phyloP scores from a whole-genome alignment of 1,140 invertebrate genomes.

The Elysia chlorotica region DNA sequence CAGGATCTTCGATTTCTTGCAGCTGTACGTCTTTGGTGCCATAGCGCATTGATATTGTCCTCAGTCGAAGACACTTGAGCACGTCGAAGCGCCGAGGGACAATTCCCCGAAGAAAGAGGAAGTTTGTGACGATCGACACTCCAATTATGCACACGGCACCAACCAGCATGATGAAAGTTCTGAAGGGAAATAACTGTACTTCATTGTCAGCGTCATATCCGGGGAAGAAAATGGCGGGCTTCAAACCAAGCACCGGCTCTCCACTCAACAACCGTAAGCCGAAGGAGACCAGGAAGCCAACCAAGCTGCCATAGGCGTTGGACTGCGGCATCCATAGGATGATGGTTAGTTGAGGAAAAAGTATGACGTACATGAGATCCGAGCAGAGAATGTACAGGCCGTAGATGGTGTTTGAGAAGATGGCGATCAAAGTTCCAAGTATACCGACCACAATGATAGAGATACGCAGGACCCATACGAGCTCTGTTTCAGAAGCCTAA shows the following conservation, averaged over 20 bases:
- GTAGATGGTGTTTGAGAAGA: conserved; percentile 35
- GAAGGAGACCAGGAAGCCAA: conserved; percentile 80
- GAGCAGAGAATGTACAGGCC: conserved; percentile 41
- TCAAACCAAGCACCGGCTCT: conserved; percentile 80
- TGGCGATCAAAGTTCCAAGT: conserved; percentile 34
- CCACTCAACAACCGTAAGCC: conserved; percentile 83
- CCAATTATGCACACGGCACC: conserved; percentile 25
- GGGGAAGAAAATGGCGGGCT: conserved; percentile 82
- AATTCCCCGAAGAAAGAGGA: conserved; percentile 23
- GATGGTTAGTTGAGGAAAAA: conserved; percentile 42
- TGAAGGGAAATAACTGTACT: conserved; percentile 42
- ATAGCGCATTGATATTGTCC: background rate
- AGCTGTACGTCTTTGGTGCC: background rate
- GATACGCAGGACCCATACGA: conserved; percentile 40
- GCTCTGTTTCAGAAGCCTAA: conserved; percentile 38
- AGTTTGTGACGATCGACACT: conserved; percentile 31
- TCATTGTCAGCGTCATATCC: conserved; percentile 74
- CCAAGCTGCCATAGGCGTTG: conserved; percentile 93
- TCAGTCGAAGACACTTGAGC: conserved; percentile 1
- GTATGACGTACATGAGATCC: conserved; percentile 44
- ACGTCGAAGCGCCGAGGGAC: conserved; percentile 18
- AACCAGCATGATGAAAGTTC: conserved; percentile 34
- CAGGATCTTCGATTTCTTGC: background rate
- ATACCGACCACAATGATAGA: conserved; percentile 30
- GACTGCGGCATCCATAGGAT: conserved; percentile 58